These are phyloP conservation scores for Lerista edwardsae DNA, from an alignment of 2,797 vertebrate species.

Conservation along the genomic window DNA sequence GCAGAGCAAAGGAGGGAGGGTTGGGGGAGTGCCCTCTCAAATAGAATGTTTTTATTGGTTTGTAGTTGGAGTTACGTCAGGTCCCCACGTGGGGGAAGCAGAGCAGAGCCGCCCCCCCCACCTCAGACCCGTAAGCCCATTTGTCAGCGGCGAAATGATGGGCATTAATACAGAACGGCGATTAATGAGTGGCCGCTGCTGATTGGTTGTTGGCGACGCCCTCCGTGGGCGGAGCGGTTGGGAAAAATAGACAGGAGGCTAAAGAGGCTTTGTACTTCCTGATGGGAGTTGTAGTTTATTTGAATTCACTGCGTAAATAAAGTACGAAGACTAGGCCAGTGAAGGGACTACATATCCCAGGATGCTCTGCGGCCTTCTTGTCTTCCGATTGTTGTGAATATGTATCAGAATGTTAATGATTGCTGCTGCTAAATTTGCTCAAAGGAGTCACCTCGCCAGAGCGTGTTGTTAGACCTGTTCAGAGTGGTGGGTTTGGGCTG, in stretches of 20 bases:
- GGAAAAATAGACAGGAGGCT: not conserved
- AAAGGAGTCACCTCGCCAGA: slow-evolving; percentile 82
- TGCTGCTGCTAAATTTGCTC: slow-evolving; percentile 88
- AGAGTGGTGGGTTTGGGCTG: slow-evolving; percentile 37
- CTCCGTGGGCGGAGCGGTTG: slow-evolving; percentile 28
- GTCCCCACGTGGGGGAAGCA: slow-evolving; percentile 86
- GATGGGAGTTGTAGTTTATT: slow-evolving; percentile 83
- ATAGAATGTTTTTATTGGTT: not conserved
- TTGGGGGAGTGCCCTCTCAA: slow-evolving; percentile 23
- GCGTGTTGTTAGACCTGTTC: slow-evolving; percentile 76
- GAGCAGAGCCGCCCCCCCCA: slow-evolving; percentile 37
- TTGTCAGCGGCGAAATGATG: slow-evolving; percentile 81
- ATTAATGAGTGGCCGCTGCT: slow-evolving; percentile 60
- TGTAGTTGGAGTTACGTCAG: not conserved
- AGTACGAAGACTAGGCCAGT: rapidly evolving
- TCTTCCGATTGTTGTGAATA: slow-evolving; percentile 81
- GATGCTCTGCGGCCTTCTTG: slow-evolving; percentile 58
- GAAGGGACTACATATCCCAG: slow-evolving; percentile 84
- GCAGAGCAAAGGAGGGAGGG: slow-evolving; percentile 50
- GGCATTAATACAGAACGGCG: slow-evolving; percentile 75
- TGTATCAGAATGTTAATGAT: slow-evolving; percentile 91
- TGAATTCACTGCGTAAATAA: not conserved
- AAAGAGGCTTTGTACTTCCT: not conserved
- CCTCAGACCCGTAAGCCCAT: slow-evolving; percentile 67
- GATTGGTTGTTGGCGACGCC: slow-evolving; percentile 81